phyloP scores from a whole-genome alignment of 2,797 vertebrate species.

The Brotula barbata region DNA sequence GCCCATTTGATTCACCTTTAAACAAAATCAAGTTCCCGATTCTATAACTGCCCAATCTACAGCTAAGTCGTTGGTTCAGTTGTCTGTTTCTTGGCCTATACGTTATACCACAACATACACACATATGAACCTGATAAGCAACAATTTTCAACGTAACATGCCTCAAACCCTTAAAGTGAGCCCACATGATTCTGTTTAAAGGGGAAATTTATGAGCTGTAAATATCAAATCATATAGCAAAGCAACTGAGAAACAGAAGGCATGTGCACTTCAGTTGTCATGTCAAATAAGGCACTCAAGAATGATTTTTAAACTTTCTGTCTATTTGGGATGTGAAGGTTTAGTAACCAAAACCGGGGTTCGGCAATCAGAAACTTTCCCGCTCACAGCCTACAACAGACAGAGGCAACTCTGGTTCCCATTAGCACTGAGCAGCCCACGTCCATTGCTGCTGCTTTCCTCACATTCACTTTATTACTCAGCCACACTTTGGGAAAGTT shows the following conservation, averaged over 20 bases:
- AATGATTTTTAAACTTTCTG: constrained; percentile 47
- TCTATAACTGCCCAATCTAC: constrained; percentile 50
- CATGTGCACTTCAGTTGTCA: constrained; percentile 58
- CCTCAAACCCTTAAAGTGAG: constrained; percentile 33
- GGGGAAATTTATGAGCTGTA: constrained; percentile 57
- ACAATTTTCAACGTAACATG: constrained; percentile 36
- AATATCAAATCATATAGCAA: constrained; percentile 66
- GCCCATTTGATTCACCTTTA: constrained; percentile 66
- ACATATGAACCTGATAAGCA: constrained; percentile 52
- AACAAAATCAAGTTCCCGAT: constrained; percentile 65
- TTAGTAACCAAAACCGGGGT: constrained; percentile 49
- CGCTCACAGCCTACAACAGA: constrained; percentile 69
- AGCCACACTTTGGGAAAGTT: constrained; percentile 78
- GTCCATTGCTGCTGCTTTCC: constrained; percentile 70
- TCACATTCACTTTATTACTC: constrained; percentile 83
- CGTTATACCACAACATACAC: constrained; percentile 23
- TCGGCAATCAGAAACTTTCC: constrained; percentile 67
- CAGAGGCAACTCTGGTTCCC: constrained; percentile 81
- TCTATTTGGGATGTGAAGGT: constrained; percentile 42
- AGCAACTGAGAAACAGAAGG: constrained; percentile 54
- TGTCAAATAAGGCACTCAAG: constrained; percentile 52
- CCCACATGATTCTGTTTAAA: constrained; percentile 54
- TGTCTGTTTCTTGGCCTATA: constrained; percentile 30
- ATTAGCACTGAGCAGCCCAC: constrained; percentile 76
- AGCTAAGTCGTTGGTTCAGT: constrained; percentile 28